Conservation (phyloP, 2,888 invertebrate genomes). For the Protodeltote pygarga region DNA sequence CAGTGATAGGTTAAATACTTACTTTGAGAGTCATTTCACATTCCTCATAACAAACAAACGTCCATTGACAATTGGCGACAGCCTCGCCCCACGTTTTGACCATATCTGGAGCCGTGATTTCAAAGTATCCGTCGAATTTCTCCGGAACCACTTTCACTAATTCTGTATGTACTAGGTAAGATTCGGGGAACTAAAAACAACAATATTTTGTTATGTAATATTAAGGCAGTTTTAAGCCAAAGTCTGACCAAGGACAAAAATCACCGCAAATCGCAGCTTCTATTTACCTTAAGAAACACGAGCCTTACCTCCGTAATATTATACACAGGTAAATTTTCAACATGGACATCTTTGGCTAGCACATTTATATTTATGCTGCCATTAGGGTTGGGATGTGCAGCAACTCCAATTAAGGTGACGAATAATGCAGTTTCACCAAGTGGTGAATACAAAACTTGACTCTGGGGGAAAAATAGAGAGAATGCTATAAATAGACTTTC, state of each 20-base stretch:
- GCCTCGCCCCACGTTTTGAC: constrained; percentile 82
- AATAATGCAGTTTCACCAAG: constrained; percentile 77
- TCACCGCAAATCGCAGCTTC: too few species aligned
- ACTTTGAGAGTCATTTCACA: constrained; percentile 76
- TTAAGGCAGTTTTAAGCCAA: too few species aligned
- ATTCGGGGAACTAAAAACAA: constrained; percentile 68
- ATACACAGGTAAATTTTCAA: constrained; percentile 67
- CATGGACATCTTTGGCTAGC: constrained; percentile 68
- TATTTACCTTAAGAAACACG: too few species aligned
- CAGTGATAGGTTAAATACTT: constrained; percentile 23
- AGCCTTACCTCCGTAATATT: constrained; percentile 76
- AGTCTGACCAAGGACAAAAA: too few species aligned
- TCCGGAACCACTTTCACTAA: constrained; percentile 67
- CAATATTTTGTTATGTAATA: too few species aligned
- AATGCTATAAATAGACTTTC: background rate
- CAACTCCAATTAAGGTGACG: constrained; percentile 64
- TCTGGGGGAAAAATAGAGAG: constrained; percentile 49
- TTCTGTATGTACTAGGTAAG: constrained; percentile 72
- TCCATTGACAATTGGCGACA: constrained; percentile 74
- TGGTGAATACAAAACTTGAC: constrained; percentile 74
- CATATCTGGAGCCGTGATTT: constrained; percentile 70
- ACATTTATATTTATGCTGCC: constrained; percentile 65
- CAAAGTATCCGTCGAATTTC: constrained; percentile 75
- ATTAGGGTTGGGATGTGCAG: constrained; percentile 72
- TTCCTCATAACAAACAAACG: constrained; percentile 71